phyloP scores from a whole-genome alignment of 2,888 invertebrate genomes.

The Polyommatus iphigenia region DNA sequence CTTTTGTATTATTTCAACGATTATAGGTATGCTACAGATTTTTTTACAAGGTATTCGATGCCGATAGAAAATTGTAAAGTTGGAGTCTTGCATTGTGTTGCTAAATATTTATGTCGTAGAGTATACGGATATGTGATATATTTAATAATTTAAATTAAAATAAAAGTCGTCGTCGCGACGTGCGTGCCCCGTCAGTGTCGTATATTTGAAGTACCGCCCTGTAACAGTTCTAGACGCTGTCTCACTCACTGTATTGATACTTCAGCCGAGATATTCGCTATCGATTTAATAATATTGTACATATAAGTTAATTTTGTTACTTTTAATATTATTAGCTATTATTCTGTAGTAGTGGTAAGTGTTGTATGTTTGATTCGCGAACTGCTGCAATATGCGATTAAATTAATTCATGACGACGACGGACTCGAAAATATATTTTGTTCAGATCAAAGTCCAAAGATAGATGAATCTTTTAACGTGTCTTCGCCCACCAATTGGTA shows the following conservation, averaged over 20 bases:
- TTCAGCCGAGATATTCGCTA: conserved; percentile 67
- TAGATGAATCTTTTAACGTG: conserved; percentile 57
- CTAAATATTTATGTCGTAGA: conserved; percentile 6
- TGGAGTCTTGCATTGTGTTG: background rate
- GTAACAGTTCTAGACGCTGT: conserved; percentile 38
- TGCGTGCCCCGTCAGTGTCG: background rate
- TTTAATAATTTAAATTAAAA: conserved; percentile 22
- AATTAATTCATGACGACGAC: conserved; percentile 72
- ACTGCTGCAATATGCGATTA: conserved; percentile 78
- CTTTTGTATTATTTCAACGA: background rate
- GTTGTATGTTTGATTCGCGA: conserved; percentile 79
- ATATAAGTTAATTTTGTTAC: conserved; percentile 81
- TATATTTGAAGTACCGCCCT: conserved; percentile 40
- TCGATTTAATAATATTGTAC: conserved; percentile 76
- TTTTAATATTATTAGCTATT: conserved; percentile 78
- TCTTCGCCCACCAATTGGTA: conserved; percentile 72
- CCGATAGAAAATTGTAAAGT: background rate
- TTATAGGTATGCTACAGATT: background rate
- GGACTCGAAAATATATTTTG: conserved; percentile 66
- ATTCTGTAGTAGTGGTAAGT: conserved; percentile 78
- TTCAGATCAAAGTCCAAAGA: conserved; percentile 71
- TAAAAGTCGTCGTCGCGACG: background rate
- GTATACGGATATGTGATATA: conserved; percentile 29
- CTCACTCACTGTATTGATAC: conserved; percentile 58
- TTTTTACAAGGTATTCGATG: background rate